These are phyloP conservation scores for Teinopalpus imperialis DNA, from an alignment of 2,888 invertebrate genomes.

Conservation along the genomic window DNA sequence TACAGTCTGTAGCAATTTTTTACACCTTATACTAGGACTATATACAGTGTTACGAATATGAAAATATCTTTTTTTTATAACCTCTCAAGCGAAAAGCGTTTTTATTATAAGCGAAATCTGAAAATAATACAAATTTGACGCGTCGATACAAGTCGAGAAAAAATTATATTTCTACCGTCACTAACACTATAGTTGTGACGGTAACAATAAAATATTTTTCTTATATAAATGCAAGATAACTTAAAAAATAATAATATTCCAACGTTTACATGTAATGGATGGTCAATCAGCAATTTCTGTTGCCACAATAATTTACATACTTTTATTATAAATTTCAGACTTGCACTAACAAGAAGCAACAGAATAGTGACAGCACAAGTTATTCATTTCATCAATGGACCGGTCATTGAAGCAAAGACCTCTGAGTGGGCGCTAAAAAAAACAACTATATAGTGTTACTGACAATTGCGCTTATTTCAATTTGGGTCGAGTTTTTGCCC, in stretches of 20 bases:
- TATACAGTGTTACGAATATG: conserved; percentile 62
- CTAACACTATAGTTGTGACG: too few relatives aligned
- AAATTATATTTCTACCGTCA: too few relatives aligned
- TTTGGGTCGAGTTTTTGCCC: conserved; percentile 89
- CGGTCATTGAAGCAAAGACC: conserved; percentile 90
- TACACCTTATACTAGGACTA: conserved; percentile 64
- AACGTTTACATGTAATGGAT: too few relatives aligned
- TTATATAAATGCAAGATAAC: conserved; percentile 20
- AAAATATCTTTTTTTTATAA: conserved; percentile 53
- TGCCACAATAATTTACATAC: too few relatives aligned
- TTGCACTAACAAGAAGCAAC: conserved; percentile 73
- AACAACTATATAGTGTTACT: conserved; percentile 88
- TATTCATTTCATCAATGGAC: conserved; percentile 89
- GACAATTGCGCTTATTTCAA: conserved; percentile 92
- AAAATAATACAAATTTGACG: conserved; percentile 35
- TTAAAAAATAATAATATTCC: conserved; percentile 10
- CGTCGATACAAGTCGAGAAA: conserved; percentile 19
- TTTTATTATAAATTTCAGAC: too few relatives aligned
- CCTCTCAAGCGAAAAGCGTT: conserved; percentile 34
- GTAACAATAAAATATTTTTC: too few relatives aligned
- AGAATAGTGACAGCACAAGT: conserved; percentile 87
- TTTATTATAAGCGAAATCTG: conserved; percentile 25
- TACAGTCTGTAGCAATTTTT: conserved; percentile 55
- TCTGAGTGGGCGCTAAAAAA: conserved; percentile 92
- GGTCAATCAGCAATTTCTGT: too few relatives aligned